Percentiles rank a stretch among this genome's conserved stretches.
phyloP scores from a whole-genome alignment of 1,140 invertebrate species.

The Euura saliciscinereae region DNA sequence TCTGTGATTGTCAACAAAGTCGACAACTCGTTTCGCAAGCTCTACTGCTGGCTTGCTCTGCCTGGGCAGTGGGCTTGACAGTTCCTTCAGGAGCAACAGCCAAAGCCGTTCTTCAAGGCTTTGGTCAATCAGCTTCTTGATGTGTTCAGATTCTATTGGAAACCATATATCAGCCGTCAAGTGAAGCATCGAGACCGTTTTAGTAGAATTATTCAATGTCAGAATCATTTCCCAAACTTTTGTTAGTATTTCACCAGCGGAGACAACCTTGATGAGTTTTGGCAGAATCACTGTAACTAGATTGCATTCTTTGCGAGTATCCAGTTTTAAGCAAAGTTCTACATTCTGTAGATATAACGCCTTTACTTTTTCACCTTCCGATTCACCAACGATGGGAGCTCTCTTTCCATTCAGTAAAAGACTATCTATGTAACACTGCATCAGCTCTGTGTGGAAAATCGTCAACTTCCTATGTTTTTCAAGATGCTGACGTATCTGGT shows the following conservation, averaged over 20 bases:
- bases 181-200: conserved; percentile 30
- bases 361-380: conserved; percentile 12
- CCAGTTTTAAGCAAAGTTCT: conserved; percentile 27
- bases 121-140: neutral
- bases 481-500: conserved; percentile 26
- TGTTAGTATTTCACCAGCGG: conserved; percentile 18
- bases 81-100: neutral
- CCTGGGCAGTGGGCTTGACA: conserved; percentile 23
- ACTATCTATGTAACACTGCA: conserved; percentile 34
- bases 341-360: conserved; percentile 11
- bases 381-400: neutral
- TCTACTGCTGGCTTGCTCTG: conserved; percentile 49
- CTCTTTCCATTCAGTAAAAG: conserved; percentile 17
- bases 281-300: conserved; percentile 34
- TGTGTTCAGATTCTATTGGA: neutral
- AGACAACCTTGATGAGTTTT: conserved; percentile 30
- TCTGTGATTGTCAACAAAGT: conserved; percentile 27
- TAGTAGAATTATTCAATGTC: conserved; percentile 19
- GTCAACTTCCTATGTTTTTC: too few relatives aligned
- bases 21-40: conserved; percentile 41
- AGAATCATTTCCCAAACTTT: conserved; percentile 27
- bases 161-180: conserved; percentile 32
- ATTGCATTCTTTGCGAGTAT: conserved; percentile 30
- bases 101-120: neutral
- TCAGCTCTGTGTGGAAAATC: conserved; percentile 10